phyloP scores from a whole-genome alignment of 2,888 invertebrate genomes.

The Parochlus steinenii region DNA sequence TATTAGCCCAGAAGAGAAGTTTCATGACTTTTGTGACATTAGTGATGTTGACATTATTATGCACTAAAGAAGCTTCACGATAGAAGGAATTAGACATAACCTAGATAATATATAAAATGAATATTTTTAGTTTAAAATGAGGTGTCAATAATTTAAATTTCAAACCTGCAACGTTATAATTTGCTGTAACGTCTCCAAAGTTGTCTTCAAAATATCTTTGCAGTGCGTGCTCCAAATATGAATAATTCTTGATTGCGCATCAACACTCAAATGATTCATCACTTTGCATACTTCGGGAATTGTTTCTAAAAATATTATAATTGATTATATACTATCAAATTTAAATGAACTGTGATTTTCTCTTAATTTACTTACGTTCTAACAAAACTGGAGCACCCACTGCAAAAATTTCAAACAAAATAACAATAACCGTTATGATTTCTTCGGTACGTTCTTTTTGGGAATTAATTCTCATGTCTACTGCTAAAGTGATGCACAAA shows the following conservation, averaged over 20 bases:
- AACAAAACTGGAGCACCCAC: conserved; percentile 35
- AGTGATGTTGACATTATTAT: conserved; percentile 71
- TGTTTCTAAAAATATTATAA: too few species aligned
- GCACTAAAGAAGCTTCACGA: conserved; percentile 54
- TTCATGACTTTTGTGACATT: conserved; percentile 80
- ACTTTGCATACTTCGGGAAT: too few species aligned
- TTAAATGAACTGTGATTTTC: conserved; percentile 5
- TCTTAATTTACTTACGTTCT: too few species aligned
- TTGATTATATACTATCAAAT: too few species aligned
- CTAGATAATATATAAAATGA: too few species aligned
- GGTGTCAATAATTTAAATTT: too few species aligned
- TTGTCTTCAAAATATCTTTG: conserved; percentile 42
- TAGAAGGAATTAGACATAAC: conserved; percentile 63
- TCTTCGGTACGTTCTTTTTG: conserved; percentile 20
- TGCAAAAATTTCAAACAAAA: conserved; percentile 63
- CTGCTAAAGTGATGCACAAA: conserved; percentile 16
- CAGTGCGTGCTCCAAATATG: conserved; percentile 61
- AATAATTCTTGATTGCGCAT: conserved; percentile 67
- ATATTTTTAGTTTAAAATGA: too few species aligned
- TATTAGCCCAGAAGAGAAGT: conserved; percentile 73
- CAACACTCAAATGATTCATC: too few species aligned
- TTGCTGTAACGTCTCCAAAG: conserved; percentile 69
- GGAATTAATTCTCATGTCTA: conserved; percentile 16
- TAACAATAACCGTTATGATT: conserved; percentile 39
- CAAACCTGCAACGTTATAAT: conserved; percentile 69